Evolutionary conservation across 2,797 vertebrate genomes (phyloP).

Genomic region (Benthosema pterotum): DNA sequence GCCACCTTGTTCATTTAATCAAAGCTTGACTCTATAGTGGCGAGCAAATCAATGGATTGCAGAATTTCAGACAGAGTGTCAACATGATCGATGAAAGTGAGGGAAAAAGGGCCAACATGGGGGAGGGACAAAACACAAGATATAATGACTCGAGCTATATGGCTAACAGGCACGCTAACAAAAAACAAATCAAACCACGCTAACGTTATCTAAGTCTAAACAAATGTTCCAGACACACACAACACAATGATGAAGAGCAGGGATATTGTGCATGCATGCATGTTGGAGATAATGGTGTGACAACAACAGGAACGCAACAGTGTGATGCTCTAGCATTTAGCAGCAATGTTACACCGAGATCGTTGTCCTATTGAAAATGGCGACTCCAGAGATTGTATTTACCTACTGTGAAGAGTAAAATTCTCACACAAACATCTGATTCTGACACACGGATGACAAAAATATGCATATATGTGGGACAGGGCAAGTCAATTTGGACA

Average conservation of each 20-base stretch:
- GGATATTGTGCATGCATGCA: background rate
- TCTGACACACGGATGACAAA: too few species aligned
- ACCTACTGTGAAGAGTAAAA: too few species aligned
- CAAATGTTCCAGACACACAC: too few species aligned
- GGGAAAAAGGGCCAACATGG: constrained; percentile 42
- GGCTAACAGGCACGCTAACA: constrained; percentile 37
- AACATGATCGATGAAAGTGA: constrained; percentile 38
- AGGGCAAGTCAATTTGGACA: too few species aligned
- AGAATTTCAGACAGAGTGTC: constrained; percentile 28
- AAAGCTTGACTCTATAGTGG: background rate
- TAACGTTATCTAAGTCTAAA: too few species aligned
- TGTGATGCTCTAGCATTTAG: background rate
- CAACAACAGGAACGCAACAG: background rate
- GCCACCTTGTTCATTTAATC: too few species aligned
- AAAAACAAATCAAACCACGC: too few species aligned
- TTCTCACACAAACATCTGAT: too few species aligned
- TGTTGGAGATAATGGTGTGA: background rate
- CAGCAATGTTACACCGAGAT: constrained; percentile 1
- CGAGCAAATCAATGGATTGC: background rate
- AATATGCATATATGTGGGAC: too few species aligned
- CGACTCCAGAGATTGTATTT: too few species aligned
- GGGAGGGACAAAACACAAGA: constrained; percentile 41
- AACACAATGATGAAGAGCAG: too few species aligned
- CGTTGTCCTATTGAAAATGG: too few species aligned
- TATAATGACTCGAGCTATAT: constrained; percentile 33